phyloP scores from a whole-genome alignment of 64 coral and sea anemone genomes.

The Astreopora myriophthalma region DNA sequence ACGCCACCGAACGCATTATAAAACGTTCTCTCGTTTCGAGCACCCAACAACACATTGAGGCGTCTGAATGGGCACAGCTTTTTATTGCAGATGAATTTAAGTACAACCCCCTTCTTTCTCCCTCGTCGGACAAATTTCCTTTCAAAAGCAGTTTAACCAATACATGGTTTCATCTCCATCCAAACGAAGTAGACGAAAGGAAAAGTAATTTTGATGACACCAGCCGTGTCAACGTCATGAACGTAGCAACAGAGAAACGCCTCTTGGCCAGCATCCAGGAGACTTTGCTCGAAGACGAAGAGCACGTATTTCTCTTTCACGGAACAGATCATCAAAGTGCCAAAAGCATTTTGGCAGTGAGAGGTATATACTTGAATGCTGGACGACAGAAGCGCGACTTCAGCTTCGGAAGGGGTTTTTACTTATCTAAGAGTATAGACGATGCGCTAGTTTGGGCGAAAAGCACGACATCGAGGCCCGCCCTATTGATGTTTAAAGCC shows the following conservation, averaged over 20 bases:
- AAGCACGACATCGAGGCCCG: conserved; percentile 28
- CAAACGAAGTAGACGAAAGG: not conserved
- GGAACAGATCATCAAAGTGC: conserved; percentile 82
- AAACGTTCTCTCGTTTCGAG: not conserved
- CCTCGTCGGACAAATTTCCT: not conserved
- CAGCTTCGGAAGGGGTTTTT: conserved; percentile 79
- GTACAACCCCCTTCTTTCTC: conserved; percentile 20
- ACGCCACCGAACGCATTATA: not conserved
- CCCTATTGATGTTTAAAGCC: too few relatives aligned
- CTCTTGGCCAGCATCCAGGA: not conserved
- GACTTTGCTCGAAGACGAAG: not conserved
- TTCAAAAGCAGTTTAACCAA: not conserved
- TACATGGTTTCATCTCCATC: not conserved
- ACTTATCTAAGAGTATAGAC: conserved; percentile 24
- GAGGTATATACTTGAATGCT: conserved; percentile 37
- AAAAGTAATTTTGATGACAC: not conserved
- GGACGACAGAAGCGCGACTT: conserved; percentile 72
- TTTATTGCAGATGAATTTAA: conserved; percentile 40
- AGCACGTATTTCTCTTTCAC: conserved; percentile 53
- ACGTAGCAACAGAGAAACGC: not conserved
- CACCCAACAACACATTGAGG: not conserved
- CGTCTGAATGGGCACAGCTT: not conserved
- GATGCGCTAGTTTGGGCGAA: conserved; percentile 14
- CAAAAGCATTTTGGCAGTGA: conserved; percentile 22
- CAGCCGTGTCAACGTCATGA: not conserved